A percentile compares a stretch with the other conserved stretches of the same genome.
These are phyloP conservation scores for Falco biarmicus DNA, from an alignment of 2,797 vertebrate species.

Conservation along the genomic window DNA sequence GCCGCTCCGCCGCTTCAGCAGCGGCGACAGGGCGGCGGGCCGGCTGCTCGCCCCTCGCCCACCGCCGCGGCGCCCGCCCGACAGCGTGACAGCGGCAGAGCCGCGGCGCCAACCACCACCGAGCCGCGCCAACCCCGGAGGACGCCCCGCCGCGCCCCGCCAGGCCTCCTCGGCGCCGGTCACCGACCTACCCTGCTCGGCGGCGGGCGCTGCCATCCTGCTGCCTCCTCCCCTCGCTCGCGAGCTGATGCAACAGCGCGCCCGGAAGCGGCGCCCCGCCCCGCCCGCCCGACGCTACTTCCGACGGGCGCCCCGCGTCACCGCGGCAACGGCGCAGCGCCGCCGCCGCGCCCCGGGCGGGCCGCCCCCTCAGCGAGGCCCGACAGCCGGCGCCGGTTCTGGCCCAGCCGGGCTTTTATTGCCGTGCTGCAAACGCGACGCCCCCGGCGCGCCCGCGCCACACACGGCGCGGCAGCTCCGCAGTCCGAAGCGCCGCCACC, in stretches of 20 bases:
- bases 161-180: background rate
- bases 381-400: too few relatives aligned
- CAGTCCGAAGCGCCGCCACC: too few relatives aligned
- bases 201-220: constrained; percentile 81
- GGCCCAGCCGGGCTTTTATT: background rate
- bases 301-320: constrained; percentile 56
- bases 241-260: constrained; percentile 91
- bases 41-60: too few relatives aligned
- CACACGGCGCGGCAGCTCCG: background rate
- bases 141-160: background rate
- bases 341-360: background rate
- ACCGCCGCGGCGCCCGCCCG: background rate
- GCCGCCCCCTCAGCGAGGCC: too few relatives aligned
- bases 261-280: constrained; percentile 79
- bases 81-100: constrained; percentile 8
- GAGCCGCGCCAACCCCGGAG: background rate
- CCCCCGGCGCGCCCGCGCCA: background rate
- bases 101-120: background rate
- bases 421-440: background rate
- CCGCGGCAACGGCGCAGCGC: constrained; percentile 51
- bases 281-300: constrained; percentile 35
- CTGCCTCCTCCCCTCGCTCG: background rate
- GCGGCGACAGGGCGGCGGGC: background rate
- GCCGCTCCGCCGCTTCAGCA: background rate
- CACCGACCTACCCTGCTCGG: constrained; percentile 80